phyloP scores from a whole-genome alignment of 2,797 vertebrate genomes.

The Sylvilagus floridanus region DNA sequence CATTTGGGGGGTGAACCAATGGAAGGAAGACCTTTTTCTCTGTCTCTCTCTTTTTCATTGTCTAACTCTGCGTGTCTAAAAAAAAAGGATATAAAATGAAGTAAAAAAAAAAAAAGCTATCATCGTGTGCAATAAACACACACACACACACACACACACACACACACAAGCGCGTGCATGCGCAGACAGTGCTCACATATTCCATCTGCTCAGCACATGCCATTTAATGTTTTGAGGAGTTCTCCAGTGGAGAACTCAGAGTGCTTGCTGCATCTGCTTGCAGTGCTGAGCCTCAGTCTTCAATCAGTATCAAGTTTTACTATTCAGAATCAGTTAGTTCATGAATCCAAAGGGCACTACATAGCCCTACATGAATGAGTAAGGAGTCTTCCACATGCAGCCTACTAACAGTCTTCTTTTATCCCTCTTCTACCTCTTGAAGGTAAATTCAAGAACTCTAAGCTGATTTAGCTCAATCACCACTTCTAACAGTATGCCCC shows the following conservation, averaged over 20 bases:
- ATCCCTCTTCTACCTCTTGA: neutral
- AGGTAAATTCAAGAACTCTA: neutral
- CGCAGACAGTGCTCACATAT: neutral
- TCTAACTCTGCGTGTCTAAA: no score
- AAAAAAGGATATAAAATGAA: conserved; percentile 8
- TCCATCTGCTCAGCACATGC: rapidly evolving
- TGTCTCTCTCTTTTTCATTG: no score
- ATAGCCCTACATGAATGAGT: neutral
- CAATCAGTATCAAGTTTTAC: neutral
- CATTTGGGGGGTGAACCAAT: no score
- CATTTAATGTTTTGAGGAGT: neutral
- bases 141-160: no score
- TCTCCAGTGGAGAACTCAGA: neutral
- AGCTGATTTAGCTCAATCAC: neutral
- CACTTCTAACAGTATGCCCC: neutral
- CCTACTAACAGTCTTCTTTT: neutral
- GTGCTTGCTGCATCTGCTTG: neutral
- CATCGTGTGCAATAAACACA: neutral
- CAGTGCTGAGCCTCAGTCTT: neutral
- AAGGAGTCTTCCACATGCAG: neutral
- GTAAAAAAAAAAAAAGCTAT: neutral
- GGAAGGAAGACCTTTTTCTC: no score
- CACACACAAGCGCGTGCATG: no score
- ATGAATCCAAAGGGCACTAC: neutral
- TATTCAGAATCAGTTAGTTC: neutral